Conservation (phyloP, 2,797 vertebrate genomes). For the Sciurus vulgaris region DNA sequence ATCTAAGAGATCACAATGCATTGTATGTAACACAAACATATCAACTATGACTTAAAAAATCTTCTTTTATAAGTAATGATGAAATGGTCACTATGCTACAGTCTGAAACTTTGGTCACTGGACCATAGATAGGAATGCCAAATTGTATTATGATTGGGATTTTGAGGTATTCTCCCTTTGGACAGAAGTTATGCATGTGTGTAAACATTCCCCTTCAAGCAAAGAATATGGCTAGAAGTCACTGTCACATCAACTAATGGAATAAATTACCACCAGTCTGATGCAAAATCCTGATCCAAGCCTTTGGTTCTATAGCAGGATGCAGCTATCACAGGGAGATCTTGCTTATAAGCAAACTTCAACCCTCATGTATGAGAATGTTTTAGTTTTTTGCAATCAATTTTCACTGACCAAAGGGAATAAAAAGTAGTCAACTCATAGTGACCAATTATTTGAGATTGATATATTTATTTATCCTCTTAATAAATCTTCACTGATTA, state of each 20-base stretch:
- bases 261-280: constrained; percentile 25
- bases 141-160: background rate
- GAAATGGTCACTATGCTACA: background rate
- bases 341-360: background rate
- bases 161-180: constrained; percentile 9
- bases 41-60: background rate
- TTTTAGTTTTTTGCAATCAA: constrained; percentile 18
- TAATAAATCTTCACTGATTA: constrained; percentile 31
- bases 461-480: background rate
- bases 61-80: background rate
- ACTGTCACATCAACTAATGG: constrained; percentile 55
- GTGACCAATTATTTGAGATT: background rate
- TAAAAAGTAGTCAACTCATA: background rate
- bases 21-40: constrained; percentile 23
- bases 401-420: constrained; percentile 26
- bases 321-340: background rate
- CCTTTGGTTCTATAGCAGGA: background rate
- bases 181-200: constrained; percentile 57
- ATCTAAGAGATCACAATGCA: background rate
- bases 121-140: background rate
- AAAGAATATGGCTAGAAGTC: constrained; percentile 28
- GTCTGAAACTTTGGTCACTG: background rate
- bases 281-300: background rate
- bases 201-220: constrained; percentile 58
- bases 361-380: background rate